These are phyloP conservation scores for Hirtodrosophila histrioides DNA, from an alignment of 2,888 invertebrate genomes.

Conservation along the genomic window DNA sequence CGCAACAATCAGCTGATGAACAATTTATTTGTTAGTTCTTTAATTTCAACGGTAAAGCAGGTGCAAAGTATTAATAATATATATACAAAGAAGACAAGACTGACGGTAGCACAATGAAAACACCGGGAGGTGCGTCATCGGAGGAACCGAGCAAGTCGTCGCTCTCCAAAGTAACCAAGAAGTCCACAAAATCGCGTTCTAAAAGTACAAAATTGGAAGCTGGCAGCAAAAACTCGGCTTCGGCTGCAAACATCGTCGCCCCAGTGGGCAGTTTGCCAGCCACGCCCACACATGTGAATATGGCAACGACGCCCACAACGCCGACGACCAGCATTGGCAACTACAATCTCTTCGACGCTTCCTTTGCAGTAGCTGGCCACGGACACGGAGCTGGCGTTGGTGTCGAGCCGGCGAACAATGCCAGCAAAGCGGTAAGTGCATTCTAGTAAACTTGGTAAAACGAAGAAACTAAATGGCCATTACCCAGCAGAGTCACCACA, in stretches of 20 bases:
- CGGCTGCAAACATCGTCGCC: constrained; percentile 26
- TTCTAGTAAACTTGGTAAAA: no score
- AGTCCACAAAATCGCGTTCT: constrained; percentile 81
- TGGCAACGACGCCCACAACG: constrained; percentile 77
- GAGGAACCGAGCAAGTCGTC: constrained; percentile 74
- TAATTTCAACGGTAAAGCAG: background rate
- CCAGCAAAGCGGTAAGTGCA: constrained; percentile 33
- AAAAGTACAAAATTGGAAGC: constrained; percentile 75
- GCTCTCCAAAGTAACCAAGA: constrained; percentile 78
- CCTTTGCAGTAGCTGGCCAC: constrained; percentile 53
- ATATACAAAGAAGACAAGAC: background rate
- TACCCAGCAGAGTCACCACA: constrained; percentile 68
- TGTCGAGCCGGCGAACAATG: constrained; percentile 50
- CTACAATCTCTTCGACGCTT: constrained; percentile 73
- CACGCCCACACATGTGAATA: constrained; percentile 54
- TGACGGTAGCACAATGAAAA: constrained; percentile 54
- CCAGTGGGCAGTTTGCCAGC: constrained; percentile 50
- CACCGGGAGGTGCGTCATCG: constrained; percentile 49
- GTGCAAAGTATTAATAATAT: constrained; percentile 9
- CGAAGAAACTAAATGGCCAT: background rate
- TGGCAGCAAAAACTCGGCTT: constrained; percentile 37
- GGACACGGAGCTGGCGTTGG: constrained; percentile 34
- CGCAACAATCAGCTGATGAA: constrained; percentile 33
- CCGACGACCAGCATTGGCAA: constrained; percentile 63
- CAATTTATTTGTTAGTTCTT: constrained; percentile 17